Evolutionary conservation across 2,888 invertebrate species (phyloP).

Genomic region (Melinaea menophilus): DNA sequence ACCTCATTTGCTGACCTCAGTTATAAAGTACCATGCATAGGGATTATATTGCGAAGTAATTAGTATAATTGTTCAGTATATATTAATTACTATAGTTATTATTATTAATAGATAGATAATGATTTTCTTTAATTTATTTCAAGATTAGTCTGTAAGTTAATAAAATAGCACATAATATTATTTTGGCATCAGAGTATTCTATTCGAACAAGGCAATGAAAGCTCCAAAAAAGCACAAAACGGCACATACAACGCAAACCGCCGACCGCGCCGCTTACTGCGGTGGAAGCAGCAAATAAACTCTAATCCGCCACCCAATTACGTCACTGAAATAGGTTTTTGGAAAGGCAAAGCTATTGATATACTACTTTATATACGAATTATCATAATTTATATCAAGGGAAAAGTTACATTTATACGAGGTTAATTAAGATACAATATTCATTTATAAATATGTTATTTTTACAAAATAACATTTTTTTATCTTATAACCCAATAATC

Average conservation of each 20-base stretch:
- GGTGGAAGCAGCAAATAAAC: constrained; percentile 15
- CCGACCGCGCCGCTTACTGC: constrained; percentile 17
- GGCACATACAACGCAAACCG: constrained; percentile 12
- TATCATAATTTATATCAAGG: neutral
- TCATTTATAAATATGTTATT: no score
- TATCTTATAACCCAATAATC: no score
- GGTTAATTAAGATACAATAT: no score
- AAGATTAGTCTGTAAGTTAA: neutral
- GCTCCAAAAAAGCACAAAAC: constrained; percentile 1
- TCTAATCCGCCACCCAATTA: constrained; percentile 16
- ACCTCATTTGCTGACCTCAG: constrained; percentile 7
- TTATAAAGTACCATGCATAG: neutral
- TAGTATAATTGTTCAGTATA: no score
- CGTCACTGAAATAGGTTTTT: constrained; percentile 1
- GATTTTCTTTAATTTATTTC: no score
- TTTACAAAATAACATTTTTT: no score
- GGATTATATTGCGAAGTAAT: no score
- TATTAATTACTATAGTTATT: no score
- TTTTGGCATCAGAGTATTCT: neutral
- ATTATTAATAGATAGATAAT: no score
- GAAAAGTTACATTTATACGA: neutral
- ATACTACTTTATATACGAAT: neutral
- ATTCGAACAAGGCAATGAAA: constrained; percentile 5
- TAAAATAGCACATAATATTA: neutral
- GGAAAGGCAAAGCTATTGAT: neutral